Conservation (phyloP, 1,140 invertebrate species). For the Drosophila tropicalis region DNA sequence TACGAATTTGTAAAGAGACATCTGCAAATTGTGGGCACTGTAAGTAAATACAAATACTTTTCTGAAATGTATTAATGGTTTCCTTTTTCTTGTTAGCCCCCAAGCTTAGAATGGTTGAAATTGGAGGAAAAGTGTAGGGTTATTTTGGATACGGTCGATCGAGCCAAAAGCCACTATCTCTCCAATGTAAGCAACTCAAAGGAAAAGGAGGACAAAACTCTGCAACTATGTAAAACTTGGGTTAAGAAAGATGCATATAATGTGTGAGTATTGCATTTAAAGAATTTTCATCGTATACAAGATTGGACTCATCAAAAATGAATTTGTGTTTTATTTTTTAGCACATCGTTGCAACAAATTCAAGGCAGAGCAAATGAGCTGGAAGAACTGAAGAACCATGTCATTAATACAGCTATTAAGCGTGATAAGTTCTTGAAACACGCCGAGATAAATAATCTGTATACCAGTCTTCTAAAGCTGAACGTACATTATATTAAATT, state of each 20-base stretch:
- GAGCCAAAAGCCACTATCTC: conserved; percentile 23
- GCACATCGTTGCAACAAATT: not conserved
- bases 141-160: not conserved
- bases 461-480: not conserved
- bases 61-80: not conserved
- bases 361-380: no score
- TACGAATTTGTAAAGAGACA: conserved; percentile 35
- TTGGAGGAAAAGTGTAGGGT: not conserved
- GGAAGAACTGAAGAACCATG: not conserved
- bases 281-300: no score
- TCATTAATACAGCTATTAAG: not conserved
- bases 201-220: not conserved
- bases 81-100: conserved; percentile 13
- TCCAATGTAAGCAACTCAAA: conserved; percentile 24
- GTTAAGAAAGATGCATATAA: conserved; percentile 37
- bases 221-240: conserved; percentile 17
- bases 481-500: not conserved
- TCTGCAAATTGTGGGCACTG: conserved; percentile 25
- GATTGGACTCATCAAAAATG: no score
- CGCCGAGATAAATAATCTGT: not conserved
- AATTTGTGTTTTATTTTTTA: not conserved
- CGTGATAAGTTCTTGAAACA: conserved; percentile 17
- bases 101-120: conserved; percentile 29
- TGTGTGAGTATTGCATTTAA: conserved; percentile 37
- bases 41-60: conserved; percentile 14